Percentiles rank a stretch among this genome's conserved stretches.
Conservation (phyloP, 2,113 vertebrate species). For the Ammospiza caudacuta region DNA sequence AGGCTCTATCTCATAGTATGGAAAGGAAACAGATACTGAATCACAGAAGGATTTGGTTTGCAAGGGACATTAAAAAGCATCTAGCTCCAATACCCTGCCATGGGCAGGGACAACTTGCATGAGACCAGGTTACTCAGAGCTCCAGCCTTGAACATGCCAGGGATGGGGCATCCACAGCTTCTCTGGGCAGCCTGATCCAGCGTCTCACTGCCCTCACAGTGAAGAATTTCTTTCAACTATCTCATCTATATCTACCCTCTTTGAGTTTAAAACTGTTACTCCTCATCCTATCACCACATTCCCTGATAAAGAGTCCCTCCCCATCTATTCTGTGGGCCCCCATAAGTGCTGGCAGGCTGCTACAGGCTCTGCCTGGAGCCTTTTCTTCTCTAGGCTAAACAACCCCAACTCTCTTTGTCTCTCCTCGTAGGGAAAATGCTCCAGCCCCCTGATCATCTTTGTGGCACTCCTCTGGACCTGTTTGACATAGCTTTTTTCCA, state of each 20-base stretch:
- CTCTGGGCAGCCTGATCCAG: background rate
- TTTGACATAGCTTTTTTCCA: background rate
- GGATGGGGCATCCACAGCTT: background rate
- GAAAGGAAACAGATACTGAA: background rate
- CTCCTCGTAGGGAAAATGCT: background rate
- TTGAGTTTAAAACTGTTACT: background rate
- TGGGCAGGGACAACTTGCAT: background rate
- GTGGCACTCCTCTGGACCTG: fast-evolving
- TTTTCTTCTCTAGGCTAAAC: background rate
- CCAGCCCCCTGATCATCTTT: background rate
- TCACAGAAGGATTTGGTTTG: background rate
- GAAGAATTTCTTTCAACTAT: background rate
- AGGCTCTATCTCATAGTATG: background rate
- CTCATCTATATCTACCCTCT: background rate
- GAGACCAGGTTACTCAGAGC: background rate
- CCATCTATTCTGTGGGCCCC: background rate
- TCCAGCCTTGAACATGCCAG: background rate
- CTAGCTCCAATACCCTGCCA: background rate
- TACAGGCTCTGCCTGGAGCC: background rate
- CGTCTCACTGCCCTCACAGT: fast-evolving
- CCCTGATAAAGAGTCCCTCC: background rate
- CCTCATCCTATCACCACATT: fast-evolving
- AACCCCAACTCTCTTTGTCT: background rate
- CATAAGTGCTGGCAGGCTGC: background rate
- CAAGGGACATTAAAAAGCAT: background rate